Conservation (phyloP, 2,797 vertebrate species). For the Bufotes viridis region DNA sequence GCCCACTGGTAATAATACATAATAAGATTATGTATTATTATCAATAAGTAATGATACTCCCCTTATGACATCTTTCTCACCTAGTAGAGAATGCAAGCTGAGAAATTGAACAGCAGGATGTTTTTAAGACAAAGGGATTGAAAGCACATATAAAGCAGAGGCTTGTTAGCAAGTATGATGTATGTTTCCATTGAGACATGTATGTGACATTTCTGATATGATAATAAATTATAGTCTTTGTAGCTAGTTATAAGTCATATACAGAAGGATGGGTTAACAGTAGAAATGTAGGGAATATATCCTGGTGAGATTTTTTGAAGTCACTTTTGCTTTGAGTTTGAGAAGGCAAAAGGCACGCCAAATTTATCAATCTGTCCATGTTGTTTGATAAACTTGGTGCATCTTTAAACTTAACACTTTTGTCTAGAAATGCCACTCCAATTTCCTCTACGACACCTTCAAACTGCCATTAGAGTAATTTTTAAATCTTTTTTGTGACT, state of each 20-base stretch:
- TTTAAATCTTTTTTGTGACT: no score
- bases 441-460: no score
- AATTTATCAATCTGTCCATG: no score
- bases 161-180: constrained; percentile 49
- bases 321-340: no score
- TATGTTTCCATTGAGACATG: constrained; percentile 43
- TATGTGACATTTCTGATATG: background rate
- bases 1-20: background rate
- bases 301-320: no score
- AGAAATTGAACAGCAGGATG: constrained; percentile 42
- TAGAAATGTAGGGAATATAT: background rate
- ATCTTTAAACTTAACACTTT: no score
- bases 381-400: no score
- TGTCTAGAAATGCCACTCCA: no score
- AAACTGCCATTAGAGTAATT: no score
- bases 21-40: background rate
- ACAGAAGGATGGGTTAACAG: background rate
- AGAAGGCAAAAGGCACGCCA: no score
- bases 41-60: background rate
- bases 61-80: background rate
- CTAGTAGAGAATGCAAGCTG: constrained; percentile 34
- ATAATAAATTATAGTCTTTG: background rate
- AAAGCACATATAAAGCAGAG: constrained; percentile 58
- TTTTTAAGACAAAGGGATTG: constrained; percentile 41
- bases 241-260: background rate